Conservation (phyloP, 2,797 vertebrate genomes). For the Notamacropus eugenii region DNA sequence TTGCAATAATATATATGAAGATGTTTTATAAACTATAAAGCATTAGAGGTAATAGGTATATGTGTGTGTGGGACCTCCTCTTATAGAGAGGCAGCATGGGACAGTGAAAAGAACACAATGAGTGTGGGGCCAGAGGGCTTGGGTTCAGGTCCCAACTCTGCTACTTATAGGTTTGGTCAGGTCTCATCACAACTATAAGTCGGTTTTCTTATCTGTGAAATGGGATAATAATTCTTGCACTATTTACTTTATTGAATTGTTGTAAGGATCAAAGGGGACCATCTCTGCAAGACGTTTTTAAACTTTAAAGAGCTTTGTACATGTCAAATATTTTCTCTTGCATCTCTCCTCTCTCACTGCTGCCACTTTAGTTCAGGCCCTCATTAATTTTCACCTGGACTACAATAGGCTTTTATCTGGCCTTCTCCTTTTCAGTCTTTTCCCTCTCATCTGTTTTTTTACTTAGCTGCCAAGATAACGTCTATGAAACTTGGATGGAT, state of each 20-base stretch:
- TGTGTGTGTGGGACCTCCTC: too few relatives aligned
- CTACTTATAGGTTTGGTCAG: neutral
- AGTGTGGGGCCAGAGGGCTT: neutral
- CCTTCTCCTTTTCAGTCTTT: constrained; percentile 60
- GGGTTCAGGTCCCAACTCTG: neutral
- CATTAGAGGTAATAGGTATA: too few relatives aligned
- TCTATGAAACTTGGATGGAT: neutral
- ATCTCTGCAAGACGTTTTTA: neutral
- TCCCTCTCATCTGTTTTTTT: constrained; percentile 61
- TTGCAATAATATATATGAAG: neutral
- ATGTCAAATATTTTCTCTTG: neutral
- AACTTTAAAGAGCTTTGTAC: neutral
- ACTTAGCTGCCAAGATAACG: neutral
- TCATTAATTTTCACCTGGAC: neutral
- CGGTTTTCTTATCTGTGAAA: neutral
- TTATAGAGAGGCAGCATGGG: too few relatives aligned
- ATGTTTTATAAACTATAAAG: neutral
- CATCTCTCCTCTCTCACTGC: neutral
- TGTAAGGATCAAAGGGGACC: neutral
- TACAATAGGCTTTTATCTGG: neutral
- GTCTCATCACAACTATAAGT: neutral
- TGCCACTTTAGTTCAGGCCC: neutral
- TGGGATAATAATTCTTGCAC: neutral
- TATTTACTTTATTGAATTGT: neutral
- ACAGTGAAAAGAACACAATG: neutral